A percentile compares a stretch with the other conserved stretches of the same genome.
Conservation (phyloP, 2,888 invertebrate genomes). For the Cybosia mesomella region DNA sequence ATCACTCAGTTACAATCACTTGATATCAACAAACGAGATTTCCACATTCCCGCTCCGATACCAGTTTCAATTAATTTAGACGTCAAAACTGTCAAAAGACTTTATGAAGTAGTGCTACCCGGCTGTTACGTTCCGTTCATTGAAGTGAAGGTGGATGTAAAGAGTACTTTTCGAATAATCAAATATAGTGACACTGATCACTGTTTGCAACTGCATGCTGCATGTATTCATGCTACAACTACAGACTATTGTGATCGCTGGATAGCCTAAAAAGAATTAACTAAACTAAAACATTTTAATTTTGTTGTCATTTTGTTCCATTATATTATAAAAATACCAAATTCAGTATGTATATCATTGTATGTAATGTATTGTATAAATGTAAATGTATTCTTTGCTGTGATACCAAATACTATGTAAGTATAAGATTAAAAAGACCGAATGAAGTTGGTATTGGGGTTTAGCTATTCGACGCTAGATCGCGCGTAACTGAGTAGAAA, state of each 20-base stretch:
- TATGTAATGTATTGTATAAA: too few species aligned
- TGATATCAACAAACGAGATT: conserved; percentile 81
- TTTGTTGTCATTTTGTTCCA: conserved; percentile 11
- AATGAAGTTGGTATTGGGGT: conserved; percentile 20
- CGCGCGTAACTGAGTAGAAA: conserved; percentile 22
- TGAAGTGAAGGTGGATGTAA: too few species aligned
- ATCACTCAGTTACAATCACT: conserved; percentile 81
- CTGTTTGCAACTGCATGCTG: conserved; percentile 17
- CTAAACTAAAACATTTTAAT: conserved; percentile 23
- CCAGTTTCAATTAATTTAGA: conserved; percentile 62
- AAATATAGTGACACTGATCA: conserved; percentile 10
- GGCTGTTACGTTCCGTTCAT: conserved; percentile 27
- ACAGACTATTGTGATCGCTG: neutral
- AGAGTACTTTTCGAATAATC: too few species aligned
- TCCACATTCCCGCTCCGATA: conserved; percentile 81
- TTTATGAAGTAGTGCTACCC: conserved; percentile 36
- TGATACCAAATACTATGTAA: too few species aligned
- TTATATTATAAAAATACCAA: too few species aligned
- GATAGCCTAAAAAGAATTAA: neutral
- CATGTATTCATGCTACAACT: too few species aligned
- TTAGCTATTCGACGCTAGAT: conserved; percentile 54
- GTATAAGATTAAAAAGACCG: too few species aligned
- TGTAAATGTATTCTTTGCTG: too few species aligned
- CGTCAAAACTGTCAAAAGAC: conserved; percentile 59
- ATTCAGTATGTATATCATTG: too few species aligned